Base-by-base conservation (phyloP, 2,888 invertebrate genomes). In the Drosophila barbarae region DNA sequence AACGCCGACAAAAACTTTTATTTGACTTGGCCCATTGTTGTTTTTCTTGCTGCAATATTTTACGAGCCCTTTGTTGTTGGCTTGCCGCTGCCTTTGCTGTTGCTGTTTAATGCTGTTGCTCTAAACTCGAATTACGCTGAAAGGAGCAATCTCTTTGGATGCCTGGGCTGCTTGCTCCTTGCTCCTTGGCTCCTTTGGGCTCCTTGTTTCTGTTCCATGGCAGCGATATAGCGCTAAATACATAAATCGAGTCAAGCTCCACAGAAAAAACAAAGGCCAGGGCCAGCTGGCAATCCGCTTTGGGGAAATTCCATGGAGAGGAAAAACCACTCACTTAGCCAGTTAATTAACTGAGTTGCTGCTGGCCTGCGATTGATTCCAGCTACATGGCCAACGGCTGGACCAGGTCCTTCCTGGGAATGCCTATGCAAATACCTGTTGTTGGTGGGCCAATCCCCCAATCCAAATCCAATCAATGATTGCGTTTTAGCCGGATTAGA, bases 181-280 rank as follows among this genome's bases (percentile, higher is more conserved):
- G 18, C 26, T 10, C n/a, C 21, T 41, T n/a, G 18, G 1, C 35
- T 28, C 42, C 28, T 51, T 15, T 15, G 15, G 9, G 41, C 9
- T 18, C 13, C 30, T 32, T 23, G 5, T 30, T 30, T 30, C 30
- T 30, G 9, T 30, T 30, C 10, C 30, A 3, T 30, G 30, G 30
- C 30, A 30, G 30, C 30, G 30, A 30, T 21, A 50, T 28, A 6
- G 56, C 58, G 53, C 59, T 73, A 63, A 76, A 58, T 49, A 74
- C 71, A 76, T 80, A 77, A 77, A 80, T 80, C 74, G 74, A 60
- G 64, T 47, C 59, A 57, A 38, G 63, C 18, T 18, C 5, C 12
- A 18, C 4, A 28, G 26, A 41, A 44, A 21, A 53, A 58, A 59
- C 42, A 59, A 44, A 42, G 10, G 30, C n/a, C 8, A 34, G n/a